A percentile compares a stretch with the other conserved stretches of the same genome.
These are phyloP conservation scores for Sus scrofa DNA, from an alignment of 2,113 vertebrate genomes.

Conservation along the genomic window DNA sequence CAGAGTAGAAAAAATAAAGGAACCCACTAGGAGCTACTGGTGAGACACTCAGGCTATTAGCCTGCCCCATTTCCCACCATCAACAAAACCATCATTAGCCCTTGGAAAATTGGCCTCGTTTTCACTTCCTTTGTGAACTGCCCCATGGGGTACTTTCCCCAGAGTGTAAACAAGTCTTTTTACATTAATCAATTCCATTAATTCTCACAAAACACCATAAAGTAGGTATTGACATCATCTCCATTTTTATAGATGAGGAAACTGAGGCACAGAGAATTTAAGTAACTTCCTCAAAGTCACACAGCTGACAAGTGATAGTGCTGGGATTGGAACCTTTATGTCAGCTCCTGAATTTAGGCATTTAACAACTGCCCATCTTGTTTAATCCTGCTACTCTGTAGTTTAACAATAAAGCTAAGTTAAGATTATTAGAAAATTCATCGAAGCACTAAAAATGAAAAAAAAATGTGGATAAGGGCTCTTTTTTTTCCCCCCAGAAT, in stretches of 20 bases:
- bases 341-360: background rate
- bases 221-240: background rate
- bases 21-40: slow-evolving; percentile 34
- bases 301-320: background rate
- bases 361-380: background rate
- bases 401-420: slow-evolving; percentile 18
- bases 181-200: slow-evolving; percentile 1
- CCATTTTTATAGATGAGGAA: slow-evolving; percentile 45
- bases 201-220: background rate
- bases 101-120: slow-evolving; percentile 30
- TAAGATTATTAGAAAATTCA: slow-evolving; percentile 45
- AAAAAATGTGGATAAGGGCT: background rate
- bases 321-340: background rate
- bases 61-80: background rate
- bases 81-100: background rate
- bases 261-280: slow-evolving; percentile 1
- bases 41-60: background rate
- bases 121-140: slow-evolving; percentile 44
- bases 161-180: background rate
- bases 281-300: background rate
- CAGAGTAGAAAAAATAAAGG: background rate
- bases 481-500: background rate
- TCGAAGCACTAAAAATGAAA: background rate
- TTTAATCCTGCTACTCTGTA: background rate
- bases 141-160: background rate